Evolutionary conservation across 2,113 vertebrate species (phyloP).

Genomic region (Xenopus laevis): DNA sequence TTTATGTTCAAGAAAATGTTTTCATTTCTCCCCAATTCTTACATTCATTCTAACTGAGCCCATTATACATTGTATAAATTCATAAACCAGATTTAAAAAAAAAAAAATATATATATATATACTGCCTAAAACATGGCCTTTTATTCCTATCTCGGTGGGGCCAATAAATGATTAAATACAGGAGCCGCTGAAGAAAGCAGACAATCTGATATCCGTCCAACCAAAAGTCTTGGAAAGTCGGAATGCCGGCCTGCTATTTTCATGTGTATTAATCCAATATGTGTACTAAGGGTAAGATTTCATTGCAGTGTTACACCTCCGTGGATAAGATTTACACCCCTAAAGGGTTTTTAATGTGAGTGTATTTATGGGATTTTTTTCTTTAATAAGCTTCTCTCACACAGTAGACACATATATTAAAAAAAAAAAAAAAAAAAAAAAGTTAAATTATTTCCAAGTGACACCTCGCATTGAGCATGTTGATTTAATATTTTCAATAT

Average conservation of each 20-base stretch:
- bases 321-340: constrained; percentile 34
- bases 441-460: constrained; percentile 41
- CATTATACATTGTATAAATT: too few species aligned
- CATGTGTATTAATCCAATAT: constrained; percentile 22
- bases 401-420: constrained; percentile 26
- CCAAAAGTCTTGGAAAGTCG: background rate
- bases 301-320: constrained; percentile 39
- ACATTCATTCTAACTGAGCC: too few species aligned
- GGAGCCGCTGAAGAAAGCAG: background rate
- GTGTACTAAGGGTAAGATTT: constrained; percentile 35
- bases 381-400: constrained; percentile 17
- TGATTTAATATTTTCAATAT: constrained; percentile 47
- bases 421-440: constrained; percentile 10
- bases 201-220: background rate
- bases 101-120: background rate
- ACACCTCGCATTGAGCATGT: constrained; percentile 40
- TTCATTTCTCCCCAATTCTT: too few species aligned
- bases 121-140: background rate
- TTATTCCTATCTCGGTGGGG: background rate
- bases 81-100: too few species aligned
- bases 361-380: constrained; percentile 35
- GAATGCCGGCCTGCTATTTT: background rate
- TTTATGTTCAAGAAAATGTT: too few species aligned
- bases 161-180: constrained; percentile 10
- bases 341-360: constrained; percentile 21